These are phyloP conservation scores for Zaprionus inermis DNA, from an alignment of 1,140 invertebrate species.

Conservation along the genomic window DNA sequence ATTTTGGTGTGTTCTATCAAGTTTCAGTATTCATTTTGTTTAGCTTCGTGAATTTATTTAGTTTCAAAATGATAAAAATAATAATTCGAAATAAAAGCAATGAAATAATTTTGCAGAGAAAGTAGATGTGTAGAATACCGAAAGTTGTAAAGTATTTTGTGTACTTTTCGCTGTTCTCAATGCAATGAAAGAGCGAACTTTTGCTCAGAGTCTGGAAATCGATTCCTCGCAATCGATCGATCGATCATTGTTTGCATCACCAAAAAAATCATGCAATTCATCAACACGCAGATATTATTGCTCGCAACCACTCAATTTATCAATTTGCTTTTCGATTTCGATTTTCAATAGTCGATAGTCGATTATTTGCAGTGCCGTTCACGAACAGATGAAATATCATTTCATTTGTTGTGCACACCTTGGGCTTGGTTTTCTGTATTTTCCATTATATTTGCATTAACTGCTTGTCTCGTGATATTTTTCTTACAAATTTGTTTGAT, in stretches of 20 bases:
- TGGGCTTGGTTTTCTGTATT: slow-evolving; percentile 61
- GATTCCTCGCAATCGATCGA: slow-evolving; percentile 68
- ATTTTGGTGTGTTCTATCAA: slow-evolving; percentile 61
- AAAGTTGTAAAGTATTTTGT: slow-evolving; percentile 60
- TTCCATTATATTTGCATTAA: slow-evolving; percentile 21
- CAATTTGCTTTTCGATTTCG: slow-evolving; percentile 49
- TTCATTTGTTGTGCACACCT: slow-evolving; percentile 63
- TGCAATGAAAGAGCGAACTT: slow-evolving; percentile 78
- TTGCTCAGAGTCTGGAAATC: slow-evolving; percentile 42
- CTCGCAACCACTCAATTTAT: slow-evolving; percentile 83
- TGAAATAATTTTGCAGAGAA: slow-evolving; percentile 9
- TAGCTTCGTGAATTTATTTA: slow-evolving; percentile 21
- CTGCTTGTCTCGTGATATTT: slow-evolving; percentile 25
- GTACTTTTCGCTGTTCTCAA: slow-evolving; percentile 73
- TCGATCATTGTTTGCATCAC: slow-evolving; percentile 83
- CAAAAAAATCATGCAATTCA: slow-evolving; percentile 82
- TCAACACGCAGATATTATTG: slow-evolving; percentile 85
- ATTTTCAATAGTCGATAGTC: slow-evolving; percentile 24
- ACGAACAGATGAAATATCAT: slow-evolving; percentile 48
- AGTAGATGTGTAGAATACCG: slow-evolving; percentile 47
- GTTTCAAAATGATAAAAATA: slow-evolving; percentile 5
- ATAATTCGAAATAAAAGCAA: slow-evolving; percentile 1
- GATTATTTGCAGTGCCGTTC: slow-evolving; percentile 55
- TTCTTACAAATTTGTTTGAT: slow-evolving; percentile 26
- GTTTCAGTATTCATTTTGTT: slow-evolving; percentile 59